Percentiles rank a stretch among this genome's conserved stretches.
Evolutionary conservation across 1,140 invertebrate genomes (phyloP).

Genomic region (Drosophila albomicans): DNA sequence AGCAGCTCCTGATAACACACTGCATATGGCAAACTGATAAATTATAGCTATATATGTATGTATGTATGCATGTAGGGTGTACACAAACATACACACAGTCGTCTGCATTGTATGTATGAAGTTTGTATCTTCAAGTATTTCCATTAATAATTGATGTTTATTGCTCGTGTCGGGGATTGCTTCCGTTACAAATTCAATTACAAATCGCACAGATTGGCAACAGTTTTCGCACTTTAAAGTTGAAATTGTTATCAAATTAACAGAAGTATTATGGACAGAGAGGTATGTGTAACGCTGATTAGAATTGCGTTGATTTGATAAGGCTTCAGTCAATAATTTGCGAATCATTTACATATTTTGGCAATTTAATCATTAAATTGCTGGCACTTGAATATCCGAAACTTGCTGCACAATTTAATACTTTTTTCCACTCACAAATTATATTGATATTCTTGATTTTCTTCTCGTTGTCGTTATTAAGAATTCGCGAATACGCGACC

Average conservation of each 20-base stretch:
- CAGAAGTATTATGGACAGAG: neutral
- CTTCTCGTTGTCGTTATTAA: constrained; percentile 17
- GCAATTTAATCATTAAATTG: constrained; percentile 66
- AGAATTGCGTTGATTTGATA: constrained; percentile 53
- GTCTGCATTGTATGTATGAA: neutral
- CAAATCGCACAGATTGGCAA: constrained; percentile 34
- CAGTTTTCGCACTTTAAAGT: constrained; percentile 30
- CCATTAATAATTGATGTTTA: constrained; percentile 29
- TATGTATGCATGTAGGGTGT: too few relatives aligned
- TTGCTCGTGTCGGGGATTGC: constrained; percentile 26
- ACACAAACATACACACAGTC: constrained; percentile 2
- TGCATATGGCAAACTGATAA: constrained; percentile 51
- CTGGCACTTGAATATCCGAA: constrained; percentile 1
- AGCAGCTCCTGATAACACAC: constrained; percentile 58
- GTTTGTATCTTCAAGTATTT: constrained; percentile 12
- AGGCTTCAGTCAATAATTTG: constrained; percentile 41
- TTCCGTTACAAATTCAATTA: constrained; percentile 49
- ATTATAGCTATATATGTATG: constrained; percentile 23
- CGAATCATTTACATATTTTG: constrained; percentile 68
- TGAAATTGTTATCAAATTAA: constrained; percentile 37
- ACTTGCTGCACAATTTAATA: neutral
- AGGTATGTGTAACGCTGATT: constrained; percentile 55
- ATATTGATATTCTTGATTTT: constrained; percentile 15
- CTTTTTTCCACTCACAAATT: constrained; percentile 55
- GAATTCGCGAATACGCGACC: constrained; percentile 29